Evolutionary conservation across 2,888 invertebrate genomes (phyloP).

Genomic region (Hyppa rectilinea): DNA sequence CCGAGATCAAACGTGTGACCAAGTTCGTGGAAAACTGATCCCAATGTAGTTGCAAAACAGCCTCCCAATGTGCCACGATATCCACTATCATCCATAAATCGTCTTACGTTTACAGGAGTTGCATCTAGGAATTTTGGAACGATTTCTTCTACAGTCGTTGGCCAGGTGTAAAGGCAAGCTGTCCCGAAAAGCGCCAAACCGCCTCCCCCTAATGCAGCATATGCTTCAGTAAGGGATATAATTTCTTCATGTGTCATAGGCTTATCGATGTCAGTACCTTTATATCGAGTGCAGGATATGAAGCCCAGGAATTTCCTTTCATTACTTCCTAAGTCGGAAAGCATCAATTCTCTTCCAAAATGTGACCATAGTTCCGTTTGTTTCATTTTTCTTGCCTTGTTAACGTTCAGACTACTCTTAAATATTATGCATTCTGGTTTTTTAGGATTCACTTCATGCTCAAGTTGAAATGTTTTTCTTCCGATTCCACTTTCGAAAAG

Average conservation of each 20-base stretch:
- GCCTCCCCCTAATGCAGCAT: conserved; percentile 97
- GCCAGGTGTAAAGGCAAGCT: conserved; percentile 97
- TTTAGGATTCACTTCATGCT: conserved; percentile 91
- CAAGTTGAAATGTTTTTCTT: conserved; percentile 95
- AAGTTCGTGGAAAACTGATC: conserved; percentile 97
- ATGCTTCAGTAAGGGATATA: conserved; percentile 93
- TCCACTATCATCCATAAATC: conserved; percentile 97
- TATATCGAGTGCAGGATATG: conserved; percentile 96
- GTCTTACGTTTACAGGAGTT: conserved; percentile 92
- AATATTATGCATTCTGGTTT: conserved; percentile 93
- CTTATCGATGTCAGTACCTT: conserved; percentile 91
- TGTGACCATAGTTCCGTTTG: conserved; percentile 96
- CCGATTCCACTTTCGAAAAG: conserved; percentile 94
- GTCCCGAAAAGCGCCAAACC: conserved; percentile 97
- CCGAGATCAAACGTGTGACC: conserved; percentile 98
- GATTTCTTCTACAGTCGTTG: conserved; percentile 93
- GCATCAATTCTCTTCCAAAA: conserved; percentile 96
- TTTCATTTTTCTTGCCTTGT: conserved; percentile 93
- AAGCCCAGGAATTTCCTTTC: conserved; percentile 97
- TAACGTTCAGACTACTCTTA: conserved; percentile 92
- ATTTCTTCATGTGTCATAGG: conserved; percentile 93
- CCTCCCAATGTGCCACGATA: conserved; percentile 96
- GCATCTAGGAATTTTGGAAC: conserved; percentile 87
- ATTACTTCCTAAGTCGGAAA: conserved; percentile 91
- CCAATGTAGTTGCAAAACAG: conserved; percentile 97